Evolutionary conservation across 2,113 vertebrate genomes (phyloP).

Genomic region (Craseonycteris thonglongyai): DNA sequence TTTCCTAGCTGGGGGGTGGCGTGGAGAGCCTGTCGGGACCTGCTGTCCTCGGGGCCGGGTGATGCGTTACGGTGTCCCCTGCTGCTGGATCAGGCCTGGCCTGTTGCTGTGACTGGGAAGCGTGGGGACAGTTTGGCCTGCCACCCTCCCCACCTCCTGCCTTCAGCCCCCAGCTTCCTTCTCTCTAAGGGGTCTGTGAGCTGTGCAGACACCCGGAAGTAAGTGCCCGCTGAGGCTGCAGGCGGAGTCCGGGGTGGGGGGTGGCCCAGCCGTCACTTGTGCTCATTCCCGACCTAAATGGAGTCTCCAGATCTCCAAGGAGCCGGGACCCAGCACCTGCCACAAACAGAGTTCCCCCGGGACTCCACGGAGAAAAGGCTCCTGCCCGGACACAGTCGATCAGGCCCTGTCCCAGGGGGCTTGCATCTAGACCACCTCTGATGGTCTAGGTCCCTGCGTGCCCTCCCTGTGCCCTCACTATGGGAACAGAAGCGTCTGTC

Average conservation of each 20-base stretch:
- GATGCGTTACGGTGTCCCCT: neutral
- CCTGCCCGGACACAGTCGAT: neutral
- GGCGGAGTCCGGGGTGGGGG: fast-evolving
- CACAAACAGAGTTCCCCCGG: neutral
- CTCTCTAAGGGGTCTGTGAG: neutral
- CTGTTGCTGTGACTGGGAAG: neutral
- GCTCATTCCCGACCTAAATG: neutral
- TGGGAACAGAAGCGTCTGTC: neutral
- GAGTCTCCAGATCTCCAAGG: neutral
- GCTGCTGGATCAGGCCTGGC: neutral
- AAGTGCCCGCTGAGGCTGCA: neutral
- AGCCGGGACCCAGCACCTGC: neutral
- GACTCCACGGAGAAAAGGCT: neutral
- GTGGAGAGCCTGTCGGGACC: neutral
- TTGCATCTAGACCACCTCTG: neutral
- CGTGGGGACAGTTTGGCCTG: too few relatives aligned
- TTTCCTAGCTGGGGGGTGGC: neutral
- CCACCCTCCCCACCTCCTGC: neutral
- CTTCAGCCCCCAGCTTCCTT: neutral
- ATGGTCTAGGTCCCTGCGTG: neutral
- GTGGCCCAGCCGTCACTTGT: neutral
- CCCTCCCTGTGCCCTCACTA: neutral
- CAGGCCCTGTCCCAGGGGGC: neutral
- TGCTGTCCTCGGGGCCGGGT: fast-evolving
- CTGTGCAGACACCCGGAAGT: neutral